phyloP scores from a whole-genome alignment of 2,888 invertebrate species.

The Elmis aenea region DNA sequence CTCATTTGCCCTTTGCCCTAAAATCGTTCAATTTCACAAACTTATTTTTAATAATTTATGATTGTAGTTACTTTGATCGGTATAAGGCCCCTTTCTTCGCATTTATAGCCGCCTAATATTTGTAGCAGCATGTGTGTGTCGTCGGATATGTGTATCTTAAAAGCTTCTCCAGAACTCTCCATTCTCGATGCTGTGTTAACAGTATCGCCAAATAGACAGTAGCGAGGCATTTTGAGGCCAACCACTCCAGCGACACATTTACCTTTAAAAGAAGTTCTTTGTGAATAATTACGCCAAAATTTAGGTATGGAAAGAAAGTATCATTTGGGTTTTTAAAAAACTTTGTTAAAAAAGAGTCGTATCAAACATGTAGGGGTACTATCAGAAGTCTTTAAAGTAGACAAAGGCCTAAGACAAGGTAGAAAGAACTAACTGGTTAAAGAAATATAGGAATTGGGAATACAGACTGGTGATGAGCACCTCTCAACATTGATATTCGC shows the following conservation, averaged over 20 bases:
- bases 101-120: constrained; percentile 66
- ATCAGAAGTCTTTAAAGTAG: no score
- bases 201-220: constrained; percentile 79
- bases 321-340: no score
- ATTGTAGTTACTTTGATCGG: constrained; percentile 61
- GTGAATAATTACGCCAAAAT: no score
- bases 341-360: no score
- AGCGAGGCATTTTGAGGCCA: constrained; percentile 77
- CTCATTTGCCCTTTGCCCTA: constrained; percentile 73
- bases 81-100: constrained; percentile 67
- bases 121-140: constrained; percentile 63
- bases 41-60: neutral
- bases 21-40: constrained; percentile 13
- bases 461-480: no score
- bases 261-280: no score
- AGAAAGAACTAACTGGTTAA: no score
- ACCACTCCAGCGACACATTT: constrained; percentile 81
- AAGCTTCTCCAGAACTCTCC: constrained; percentile 72
- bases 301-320: neutral
- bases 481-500: no score
- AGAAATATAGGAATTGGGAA: no score
- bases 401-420: no score
- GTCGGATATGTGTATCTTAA: constrained; percentile 71
- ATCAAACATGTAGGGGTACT: no score
- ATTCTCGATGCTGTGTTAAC: constrained; percentile 78